Percentiles rank a stretch among this genome's conserved stretches.
Conservation (phyloP, 2,888 invertebrate species). For the Lysandra bellargus region DNA sequence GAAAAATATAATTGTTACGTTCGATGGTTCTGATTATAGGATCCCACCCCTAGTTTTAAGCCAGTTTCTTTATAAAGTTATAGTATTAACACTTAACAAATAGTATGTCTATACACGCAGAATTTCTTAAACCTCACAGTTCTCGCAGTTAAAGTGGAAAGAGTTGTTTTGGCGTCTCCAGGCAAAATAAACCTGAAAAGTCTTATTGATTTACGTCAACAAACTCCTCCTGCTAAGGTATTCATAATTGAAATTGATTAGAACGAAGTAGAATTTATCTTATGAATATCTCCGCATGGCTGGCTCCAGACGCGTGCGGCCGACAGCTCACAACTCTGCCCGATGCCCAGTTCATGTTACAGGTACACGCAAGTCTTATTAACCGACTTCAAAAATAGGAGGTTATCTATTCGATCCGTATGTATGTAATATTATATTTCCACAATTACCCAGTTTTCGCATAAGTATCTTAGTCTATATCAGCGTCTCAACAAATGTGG, state of each 20-base stretch:
- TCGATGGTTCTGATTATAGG: no score
- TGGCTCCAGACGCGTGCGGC: conserved; percentile 10
- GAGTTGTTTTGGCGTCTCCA: neutral
- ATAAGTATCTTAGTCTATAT: no score
- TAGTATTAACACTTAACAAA: no score
- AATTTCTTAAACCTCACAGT: neutral
- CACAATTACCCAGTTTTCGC: no score
- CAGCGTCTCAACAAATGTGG: no score
- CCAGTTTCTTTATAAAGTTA: neutral
- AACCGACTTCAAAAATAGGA: neutral
- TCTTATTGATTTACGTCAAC: neutral
- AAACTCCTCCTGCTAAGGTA: neutral
- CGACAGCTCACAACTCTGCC: conserved; percentile 25
- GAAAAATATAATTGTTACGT: no score
- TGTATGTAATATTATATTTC: no score
- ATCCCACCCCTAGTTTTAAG: neutral
- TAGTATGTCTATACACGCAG: neutral
- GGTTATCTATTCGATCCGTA: no score
- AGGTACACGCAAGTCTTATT: neutral
- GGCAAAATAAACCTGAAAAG: neutral
- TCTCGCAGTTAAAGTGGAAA: neutral
- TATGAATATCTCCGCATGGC: conserved; percentile 12
- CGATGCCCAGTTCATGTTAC: neutral
- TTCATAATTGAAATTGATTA: neutral
- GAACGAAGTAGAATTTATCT: neutral